These are phyloP conservation scores for Perizoma affinitatum DNA, from an alignment of 2,888 invertebrate genomes.

Conservation along the genomic window DNA sequence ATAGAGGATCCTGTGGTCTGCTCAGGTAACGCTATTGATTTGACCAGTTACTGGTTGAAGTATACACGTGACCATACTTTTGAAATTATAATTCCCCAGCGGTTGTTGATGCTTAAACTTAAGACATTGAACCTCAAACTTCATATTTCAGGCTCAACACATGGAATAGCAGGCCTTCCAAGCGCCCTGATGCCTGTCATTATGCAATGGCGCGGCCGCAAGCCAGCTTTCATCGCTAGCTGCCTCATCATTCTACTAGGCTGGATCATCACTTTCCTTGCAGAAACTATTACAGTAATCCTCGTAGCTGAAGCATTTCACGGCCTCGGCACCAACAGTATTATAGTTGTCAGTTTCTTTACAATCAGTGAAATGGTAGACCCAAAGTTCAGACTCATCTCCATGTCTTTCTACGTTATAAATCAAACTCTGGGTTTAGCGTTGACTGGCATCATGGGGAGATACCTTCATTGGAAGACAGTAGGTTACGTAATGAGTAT, in stretches of 20 bases:
- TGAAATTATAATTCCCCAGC: too few relatives aligned
- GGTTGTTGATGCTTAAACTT: too few relatives aligned
- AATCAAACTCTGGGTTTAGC: slow-evolving; percentile 28
- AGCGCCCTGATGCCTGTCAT: slow-evolving; percentile 34
- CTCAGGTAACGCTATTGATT: too few relatives aligned
- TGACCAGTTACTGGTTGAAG: too few relatives aligned
- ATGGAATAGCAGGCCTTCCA: slow-evolving; percentile 39
- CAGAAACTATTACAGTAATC: slow-evolving; percentile 13
- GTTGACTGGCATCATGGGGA: slow-evolving; percentile 22
- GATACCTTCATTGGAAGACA: slow-evolving; percentile 37
- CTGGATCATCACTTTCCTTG: slow-evolving; percentile 30
- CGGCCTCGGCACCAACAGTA: slow-evolving; percentile 33
- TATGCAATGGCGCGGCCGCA: slow-evolving; percentile 38
- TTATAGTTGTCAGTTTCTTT: slow-evolving; percentile 22
- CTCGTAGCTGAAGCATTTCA: slow-evolving; percentile 35
- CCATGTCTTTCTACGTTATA: slow-evolving; percentile 22
- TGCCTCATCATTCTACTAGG: slow-evolving; percentile 31
- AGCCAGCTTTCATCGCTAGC: slow-evolving; percentile 30
- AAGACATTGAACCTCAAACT: not conserved
- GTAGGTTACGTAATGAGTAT: slow-evolving; percentile 25
- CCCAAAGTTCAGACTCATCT: slow-evolving; percentile 33
- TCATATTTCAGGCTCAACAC: slow-evolving; percentile 35
- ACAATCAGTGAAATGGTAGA: slow-evolving; percentile 37
- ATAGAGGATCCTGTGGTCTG: too few relatives aligned
- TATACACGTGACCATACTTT: too few relatives aligned